A percentile compares a stretch with the other conserved stretches of the same genome.
phyloP scores from a whole-genome alignment of 2,113 vertebrate genomes.

The Fregetta grallaria region DNA sequence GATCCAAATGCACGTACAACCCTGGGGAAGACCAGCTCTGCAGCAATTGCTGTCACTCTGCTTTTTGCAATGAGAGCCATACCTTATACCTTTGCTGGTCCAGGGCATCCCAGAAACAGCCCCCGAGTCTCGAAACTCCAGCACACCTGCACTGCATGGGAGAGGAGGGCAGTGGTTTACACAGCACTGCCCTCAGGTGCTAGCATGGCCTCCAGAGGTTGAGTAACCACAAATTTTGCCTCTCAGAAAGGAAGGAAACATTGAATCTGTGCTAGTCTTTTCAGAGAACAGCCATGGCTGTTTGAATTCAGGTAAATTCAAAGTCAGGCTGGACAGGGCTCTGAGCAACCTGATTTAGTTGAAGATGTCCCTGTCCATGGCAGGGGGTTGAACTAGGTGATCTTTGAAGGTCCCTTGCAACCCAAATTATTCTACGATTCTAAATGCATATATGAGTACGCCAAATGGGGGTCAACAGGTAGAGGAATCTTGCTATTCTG shows the following conservation, averaged over 20 bases:
- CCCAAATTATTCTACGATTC: too few species aligned
- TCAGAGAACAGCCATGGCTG: not conserved
- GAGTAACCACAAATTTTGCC: not conserved
- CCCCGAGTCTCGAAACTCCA: not conserved
- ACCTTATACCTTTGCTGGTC: too few species aligned
- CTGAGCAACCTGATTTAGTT: too few species aligned
- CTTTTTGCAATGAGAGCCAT: not conserved
- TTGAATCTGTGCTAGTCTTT: not conserved
- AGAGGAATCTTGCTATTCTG: not conserved
- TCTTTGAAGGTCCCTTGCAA: too few species aligned
- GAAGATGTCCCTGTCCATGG: too few species aligned
- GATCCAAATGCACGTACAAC: fast-evolving
- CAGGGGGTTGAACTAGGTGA: too few species aligned
- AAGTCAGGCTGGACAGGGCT: too few species aligned
- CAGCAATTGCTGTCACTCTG: not conserved
- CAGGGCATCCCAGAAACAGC: not conserved
- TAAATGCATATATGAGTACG: not conserved
- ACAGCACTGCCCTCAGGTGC: fast-evolving
- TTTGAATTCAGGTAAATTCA: too few species aligned
- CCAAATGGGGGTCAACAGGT: too few species aligned
- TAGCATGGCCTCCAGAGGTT: not conserved
- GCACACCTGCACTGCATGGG: not conserved
- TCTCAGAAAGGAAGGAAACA: not conserved
- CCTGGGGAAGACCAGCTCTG: not conserved
- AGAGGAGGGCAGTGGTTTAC: not conserved